These are phyloP conservation scores for Sebastes umbrosus DNA, from an alignment of 2,797 vertebrate species.

Conservation along the genomic window DNA sequence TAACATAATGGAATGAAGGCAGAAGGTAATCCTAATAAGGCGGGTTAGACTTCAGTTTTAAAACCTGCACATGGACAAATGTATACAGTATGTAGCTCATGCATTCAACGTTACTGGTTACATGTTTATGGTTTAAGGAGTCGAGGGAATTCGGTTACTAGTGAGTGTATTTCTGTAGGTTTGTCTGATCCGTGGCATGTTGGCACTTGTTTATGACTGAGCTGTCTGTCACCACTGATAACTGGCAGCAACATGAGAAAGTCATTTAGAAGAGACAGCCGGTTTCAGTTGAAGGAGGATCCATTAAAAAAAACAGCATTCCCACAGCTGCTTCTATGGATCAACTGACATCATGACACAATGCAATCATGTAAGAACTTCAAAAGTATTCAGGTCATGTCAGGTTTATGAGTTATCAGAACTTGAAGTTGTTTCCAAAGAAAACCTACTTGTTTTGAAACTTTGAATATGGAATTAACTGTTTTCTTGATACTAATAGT, in stretches of 20 bases:
- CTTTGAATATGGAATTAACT: not conserved
- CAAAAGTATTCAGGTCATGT: not conserved
- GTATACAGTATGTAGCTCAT: not conserved
- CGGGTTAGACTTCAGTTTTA: not conserved
- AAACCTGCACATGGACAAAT: not conserved
- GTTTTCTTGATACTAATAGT: not conserved
- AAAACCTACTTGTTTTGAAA: not conserved
- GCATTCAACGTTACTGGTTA: not conserved
- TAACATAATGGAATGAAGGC: not conserved
- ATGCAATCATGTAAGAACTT: not conserved
- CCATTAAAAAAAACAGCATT: not conserved
- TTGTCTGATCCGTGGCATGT: conserved; percentile 28
- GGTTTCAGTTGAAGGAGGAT: not conserved
- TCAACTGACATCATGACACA: not conserved
- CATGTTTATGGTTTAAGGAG: not conserved
- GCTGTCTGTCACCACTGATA: conserved; percentile 21
- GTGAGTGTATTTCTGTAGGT: conserved; percentile 10
- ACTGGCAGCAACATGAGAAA: conserved; percentile 19
- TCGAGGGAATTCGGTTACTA: not conserved
- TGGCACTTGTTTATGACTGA: conserved; percentile 10
- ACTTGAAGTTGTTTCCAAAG: not conserved
- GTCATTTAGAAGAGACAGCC: not conserved
- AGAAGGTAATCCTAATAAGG: not conserved
- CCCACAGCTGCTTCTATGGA: not conserved
- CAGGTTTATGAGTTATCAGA: not conserved